phyloP scores from a whole-genome alignment of 1,140 invertebrate genomes.

The Drosophila nigrodunni region DNA sequence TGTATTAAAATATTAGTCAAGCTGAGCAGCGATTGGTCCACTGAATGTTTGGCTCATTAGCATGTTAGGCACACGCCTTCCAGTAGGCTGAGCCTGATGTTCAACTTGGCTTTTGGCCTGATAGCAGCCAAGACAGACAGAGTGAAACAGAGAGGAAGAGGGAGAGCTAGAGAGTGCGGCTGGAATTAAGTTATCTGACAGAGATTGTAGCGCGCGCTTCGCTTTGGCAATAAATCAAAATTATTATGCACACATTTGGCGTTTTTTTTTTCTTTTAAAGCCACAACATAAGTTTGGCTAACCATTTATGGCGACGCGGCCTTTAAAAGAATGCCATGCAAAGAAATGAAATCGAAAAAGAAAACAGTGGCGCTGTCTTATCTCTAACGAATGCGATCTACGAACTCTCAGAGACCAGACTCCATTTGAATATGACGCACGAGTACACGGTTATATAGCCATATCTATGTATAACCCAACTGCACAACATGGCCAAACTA shows the following conservation, averaged over 20 bases:
- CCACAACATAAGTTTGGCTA: constrained; percentile 41
- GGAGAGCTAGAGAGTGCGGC: neutral
- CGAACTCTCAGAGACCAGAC: constrained; percentile 51
- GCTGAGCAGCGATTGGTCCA: constrained; percentile 70
- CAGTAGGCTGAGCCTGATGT: constrained; percentile 48
- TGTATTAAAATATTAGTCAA: constrained; percentile 42
- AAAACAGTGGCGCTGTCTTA: constrained; percentile 78
- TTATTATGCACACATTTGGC: constrained; percentile 80
- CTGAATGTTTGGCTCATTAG: constrained; percentile 73
- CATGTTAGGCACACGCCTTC: constrained; percentile 75
- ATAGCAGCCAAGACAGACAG: constrained; percentile 46
- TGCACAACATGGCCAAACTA: constrained; percentile 50
- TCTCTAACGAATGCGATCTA: constrained; percentile 74
- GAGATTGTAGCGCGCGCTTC: constrained; percentile 54
- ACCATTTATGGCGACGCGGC: constrained; percentile 78
- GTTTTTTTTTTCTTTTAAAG: constrained; percentile 55
- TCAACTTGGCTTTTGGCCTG: constrained; percentile 36
- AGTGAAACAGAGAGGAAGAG: neutral
- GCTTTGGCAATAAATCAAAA: constrained; percentile 77
- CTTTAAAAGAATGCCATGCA: constrained; percentile 75
- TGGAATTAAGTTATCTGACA: constrained; percentile 69
- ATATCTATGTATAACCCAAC: too few species aligned
- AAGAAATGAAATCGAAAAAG: constrained; percentile 33
- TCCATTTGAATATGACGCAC: constrained; percentile 81
- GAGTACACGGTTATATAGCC: constrained; percentile 42